Percentiles rank a stretch among this genome's conserved stretches.
These are phyloP conservation scores for Venusia cambrica DNA, from an alignment of 2,888 invertebrate genomes.

Conservation along the genomic window DNA sequence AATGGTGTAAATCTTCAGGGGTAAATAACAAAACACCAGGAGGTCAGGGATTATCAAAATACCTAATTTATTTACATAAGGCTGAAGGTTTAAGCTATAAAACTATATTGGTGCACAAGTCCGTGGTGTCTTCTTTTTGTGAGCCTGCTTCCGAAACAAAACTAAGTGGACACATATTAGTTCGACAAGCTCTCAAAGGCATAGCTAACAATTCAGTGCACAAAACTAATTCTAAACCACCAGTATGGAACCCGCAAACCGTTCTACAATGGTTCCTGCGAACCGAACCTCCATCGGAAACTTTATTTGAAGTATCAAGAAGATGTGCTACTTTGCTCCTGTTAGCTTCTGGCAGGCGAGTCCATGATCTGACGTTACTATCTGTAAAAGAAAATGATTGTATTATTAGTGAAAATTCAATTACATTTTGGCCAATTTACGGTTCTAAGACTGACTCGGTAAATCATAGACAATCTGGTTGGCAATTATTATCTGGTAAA, in stretches of 20 bases:
- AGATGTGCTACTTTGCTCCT: too few relatives aligned
- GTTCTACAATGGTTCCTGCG: background rate
- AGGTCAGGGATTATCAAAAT: background rate
- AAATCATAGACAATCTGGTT: too few relatives aligned
- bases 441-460: too few relatives aligned
- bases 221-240: too few relatives aligned
- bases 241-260: slow-evolving; percentile 3
- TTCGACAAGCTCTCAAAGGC: slow-evolving; percentile 1
- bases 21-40: slow-evolving; percentile 1
- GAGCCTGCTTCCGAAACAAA: background rate
- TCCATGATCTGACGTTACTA: too few relatives aligned
- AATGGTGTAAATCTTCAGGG: slow-evolving; percentile 2
- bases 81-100: slow-evolving; percentile 2
- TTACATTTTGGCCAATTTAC: too few relatives aligned
- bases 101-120: slow-evolving; percentile 7
- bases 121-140: slow-evolving; percentile 1
- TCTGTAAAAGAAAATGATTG: too few relatives aligned
- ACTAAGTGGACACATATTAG: background rate
- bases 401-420: too few relatives aligned
- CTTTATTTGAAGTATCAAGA: slow-evolving; percentile 12
- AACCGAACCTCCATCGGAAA: background rate
- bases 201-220: slow-evolving; percentile 1
- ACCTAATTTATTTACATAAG: slow-evolving; percentile 3
- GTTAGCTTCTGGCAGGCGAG: too few relatives aligned
- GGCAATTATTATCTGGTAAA: too few relatives aligned